These are phyloP conservation scores for Kryptopterus vitreolus DNA, from an alignment of 2,797 vertebrate genomes.

Conservation along the genomic window DNA sequence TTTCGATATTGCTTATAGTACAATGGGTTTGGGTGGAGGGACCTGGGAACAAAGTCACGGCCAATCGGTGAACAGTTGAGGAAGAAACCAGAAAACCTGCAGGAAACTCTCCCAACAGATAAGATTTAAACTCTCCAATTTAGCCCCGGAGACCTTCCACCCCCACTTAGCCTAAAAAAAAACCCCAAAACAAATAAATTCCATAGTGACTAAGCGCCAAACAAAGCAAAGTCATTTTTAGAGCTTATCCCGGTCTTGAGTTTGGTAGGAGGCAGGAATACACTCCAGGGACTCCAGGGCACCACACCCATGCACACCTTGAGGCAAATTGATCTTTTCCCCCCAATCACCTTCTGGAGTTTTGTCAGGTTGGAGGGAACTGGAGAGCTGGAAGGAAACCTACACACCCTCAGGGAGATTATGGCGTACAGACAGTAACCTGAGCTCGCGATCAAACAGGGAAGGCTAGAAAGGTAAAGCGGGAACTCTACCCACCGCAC, in stretches of 20 bases:
- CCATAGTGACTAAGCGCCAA: not conserved
- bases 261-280: not conserved
- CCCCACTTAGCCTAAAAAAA: not conserved
- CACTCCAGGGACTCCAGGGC: not conserved
- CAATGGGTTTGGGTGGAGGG: too few species aligned
- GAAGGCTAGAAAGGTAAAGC: not conserved
- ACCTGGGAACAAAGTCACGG: too few species aligned
- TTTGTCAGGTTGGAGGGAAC: not conserved
- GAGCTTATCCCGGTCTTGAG: not conserved
- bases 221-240: not conserved
- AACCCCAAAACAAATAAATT: not conserved
- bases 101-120: too few species aligned
- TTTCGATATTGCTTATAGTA: too few species aligned
- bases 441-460: not conserved
- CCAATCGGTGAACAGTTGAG: too few species aligned
- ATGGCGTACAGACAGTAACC: not conserved
- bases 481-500: not conserved
- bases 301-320: slow-evolving; percentile 11
- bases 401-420: not conserved
- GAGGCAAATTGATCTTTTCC: not conserved
- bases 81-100: too few species aligned
- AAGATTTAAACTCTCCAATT: too few species aligned
- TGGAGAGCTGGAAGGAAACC: not conserved
- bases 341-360: not conserved
- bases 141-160: not conserved